A percentile compares a stretch with the other conserved stretches of the same genome.
phyloP scores from a whole-genome alignment of 2,113 vertebrate species.

The Neogobius melanostomus region DNA sequence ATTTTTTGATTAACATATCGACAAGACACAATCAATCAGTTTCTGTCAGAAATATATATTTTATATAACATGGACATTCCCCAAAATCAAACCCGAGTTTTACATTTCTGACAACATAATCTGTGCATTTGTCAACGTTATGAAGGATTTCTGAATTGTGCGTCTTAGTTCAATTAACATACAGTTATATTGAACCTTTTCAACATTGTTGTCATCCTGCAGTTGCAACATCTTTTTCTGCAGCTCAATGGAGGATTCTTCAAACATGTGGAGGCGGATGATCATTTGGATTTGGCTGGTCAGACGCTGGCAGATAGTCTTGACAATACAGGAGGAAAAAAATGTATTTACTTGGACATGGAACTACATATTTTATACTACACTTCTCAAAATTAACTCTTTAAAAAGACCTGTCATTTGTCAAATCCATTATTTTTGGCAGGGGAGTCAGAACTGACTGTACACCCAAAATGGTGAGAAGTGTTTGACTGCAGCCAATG shows the following conservation, averaged over 20 bases:
- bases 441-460: too few species aligned
- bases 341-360: too few species aligned
- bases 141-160: conserved; percentile 69
- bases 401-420: too few species aligned
- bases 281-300: conserved; percentile 83
- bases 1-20: too few species aligned
- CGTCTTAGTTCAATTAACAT: conserved; percentile 75
- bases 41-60: background rate
- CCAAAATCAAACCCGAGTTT: background rate
- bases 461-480: too few species aligned
- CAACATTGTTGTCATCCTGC: conserved; percentile 72
- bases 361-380: too few species aligned
- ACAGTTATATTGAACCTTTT: conserved; percentile 42
- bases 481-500: too few species aligned
- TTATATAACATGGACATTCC: background rate
- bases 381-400: too few species aligned
- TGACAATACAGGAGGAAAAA: conserved; percentile 27
- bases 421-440: too few species aligned
- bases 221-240: conserved; percentile 81
- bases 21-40: background rate
- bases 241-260: conserved; percentile 65
- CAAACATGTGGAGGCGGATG: conserved; percentile 80
- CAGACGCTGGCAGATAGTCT: conserved; percentile 81
- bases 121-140: conserved; percentile 74
- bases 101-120: conserved; percentile 10